Evolutionary conservation across 2,888 invertebrate genomes (phyloP), one percentile per base, ranked within the genome.

Genomic region (Cynaeus angustus): DNA sequence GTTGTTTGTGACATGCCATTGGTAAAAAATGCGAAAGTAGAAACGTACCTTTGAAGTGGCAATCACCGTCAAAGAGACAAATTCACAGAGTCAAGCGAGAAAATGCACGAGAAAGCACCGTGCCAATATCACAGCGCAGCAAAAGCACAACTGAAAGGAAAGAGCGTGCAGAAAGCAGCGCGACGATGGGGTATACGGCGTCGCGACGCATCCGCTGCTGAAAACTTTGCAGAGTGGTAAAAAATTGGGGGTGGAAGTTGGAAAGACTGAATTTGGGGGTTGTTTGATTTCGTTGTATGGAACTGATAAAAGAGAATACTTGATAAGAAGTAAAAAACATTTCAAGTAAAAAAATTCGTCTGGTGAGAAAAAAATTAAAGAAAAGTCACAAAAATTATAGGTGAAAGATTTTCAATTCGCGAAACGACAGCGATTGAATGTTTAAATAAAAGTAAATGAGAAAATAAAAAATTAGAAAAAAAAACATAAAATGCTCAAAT

Each of bases 121-220:
- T 75, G 72, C 53, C 46, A 33, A 55, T 75, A 75, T 76, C 75
- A 71, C 74, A 71, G 71, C 77, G 75, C 77, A 74, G 78, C 76
- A 79, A 79, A 79, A 80, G 79, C 80, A 80, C 81, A 78, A 81
- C 81, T 81, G 79, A 76, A 70, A 71, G 66, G 78, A 79, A 80
- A 78, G 75, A 77, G 76, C 75, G 75, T 77, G 65, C 74, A 76
- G 78, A 77, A 78, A 71, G 70, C 59, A 41, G 21, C 52, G 66
- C 66, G 71, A 73, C 62, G 73, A 64, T 62, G 37, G 9, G 38
- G 13, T 43, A 9, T 26, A 26, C 9, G 68, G 68, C 46, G 46
- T 46, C 59, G 50, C 50, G 65, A 71, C 53, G 71, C 71, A 70
- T 67, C 64, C 59, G 21, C 59, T 66, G 58, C 71, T 59, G 65